Evolutionary conservation across 2,113 vertebrate genomes (phyloP).

Genomic region (Ranitomeya variabilis): DNA sequence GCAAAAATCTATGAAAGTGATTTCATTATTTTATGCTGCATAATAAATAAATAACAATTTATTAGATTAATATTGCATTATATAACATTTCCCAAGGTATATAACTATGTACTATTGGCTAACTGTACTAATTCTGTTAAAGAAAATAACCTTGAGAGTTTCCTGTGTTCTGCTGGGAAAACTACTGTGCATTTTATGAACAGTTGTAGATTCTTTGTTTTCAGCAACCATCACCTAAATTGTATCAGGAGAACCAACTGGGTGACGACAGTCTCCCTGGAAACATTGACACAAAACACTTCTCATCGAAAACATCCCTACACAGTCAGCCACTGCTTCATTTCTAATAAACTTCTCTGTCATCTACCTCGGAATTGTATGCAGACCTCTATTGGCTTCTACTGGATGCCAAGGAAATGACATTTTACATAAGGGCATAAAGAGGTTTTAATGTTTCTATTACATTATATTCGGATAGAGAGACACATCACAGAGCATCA

Average conservation of each 20-base stretch:
- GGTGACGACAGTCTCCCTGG: slow-evolving; percentile 75
- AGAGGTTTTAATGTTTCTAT: too few relatives aligned
- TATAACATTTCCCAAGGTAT: too few relatives aligned
- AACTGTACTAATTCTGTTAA: not conserved
- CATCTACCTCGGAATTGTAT: slow-evolving; percentile 63
- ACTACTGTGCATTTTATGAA: slow-evolving; percentile 52
- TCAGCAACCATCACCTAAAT: slow-evolving; percentile 64
- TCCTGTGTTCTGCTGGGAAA: slow-evolving; percentile 8
- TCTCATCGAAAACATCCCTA: slow-evolving; percentile 54
- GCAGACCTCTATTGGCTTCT: slow-evolving; percentile 57
- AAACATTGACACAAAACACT: slow-evolving; percentile 75
- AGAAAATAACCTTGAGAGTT: not conserved
- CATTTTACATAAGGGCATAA: too few relatives aligned
- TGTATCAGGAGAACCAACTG: slow-evolving; percentile 72
- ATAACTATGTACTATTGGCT: not conserved
- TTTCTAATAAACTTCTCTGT: slow-evolving; percentile 60
- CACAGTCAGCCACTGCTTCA: slow-evolving; percentile 57
- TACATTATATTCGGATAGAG: too few relatives aligned
- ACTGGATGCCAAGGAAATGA: slow-evolving; percentile 46
- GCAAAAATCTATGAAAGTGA: not conserved
- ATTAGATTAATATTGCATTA: too few relatives aligned
- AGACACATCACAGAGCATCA: too few relatives aligned
- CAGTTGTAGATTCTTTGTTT: slow-evolving; percentile 53
- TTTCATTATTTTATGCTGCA: not conserved
- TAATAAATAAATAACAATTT: too few relatives aligned